Conservation (phyloP, 2,113 vertebrate genomes). For the Myanophis thanlyinensis region DNA sequence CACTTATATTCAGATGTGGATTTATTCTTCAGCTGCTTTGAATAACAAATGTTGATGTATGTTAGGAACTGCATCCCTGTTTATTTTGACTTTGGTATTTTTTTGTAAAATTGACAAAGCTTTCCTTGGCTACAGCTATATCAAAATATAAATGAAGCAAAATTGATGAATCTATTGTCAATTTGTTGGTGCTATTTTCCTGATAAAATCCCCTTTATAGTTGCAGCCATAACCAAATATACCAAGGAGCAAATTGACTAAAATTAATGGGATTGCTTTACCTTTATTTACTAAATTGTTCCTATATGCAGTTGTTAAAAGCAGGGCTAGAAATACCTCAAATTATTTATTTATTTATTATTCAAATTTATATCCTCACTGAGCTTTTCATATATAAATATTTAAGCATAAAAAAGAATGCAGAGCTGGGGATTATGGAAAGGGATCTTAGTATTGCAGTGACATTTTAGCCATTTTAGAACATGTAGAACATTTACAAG, state of each 20-base stretch:
- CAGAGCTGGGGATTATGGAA: neutral
- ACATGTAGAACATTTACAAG: neutral
- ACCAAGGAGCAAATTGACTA: neutral
- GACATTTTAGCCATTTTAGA: neutral
- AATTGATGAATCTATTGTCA: neutral
- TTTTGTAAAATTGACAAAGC: neutral
- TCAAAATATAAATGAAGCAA: neutral
- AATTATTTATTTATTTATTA: too few species aligned
- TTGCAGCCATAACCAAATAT: neutral
- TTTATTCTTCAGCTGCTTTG: neutral
- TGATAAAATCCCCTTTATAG: neutral
- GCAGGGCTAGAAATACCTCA: neutral
- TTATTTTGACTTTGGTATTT: neutral
- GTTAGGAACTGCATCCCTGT: neutral
- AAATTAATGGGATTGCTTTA: neutral
- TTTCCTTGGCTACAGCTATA: neutral
- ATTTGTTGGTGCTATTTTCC: neutral
- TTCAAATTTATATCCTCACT: too few species aligned
- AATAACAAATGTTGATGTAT: neutral
- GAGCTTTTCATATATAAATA: neutral
- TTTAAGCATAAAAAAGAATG: neutral
- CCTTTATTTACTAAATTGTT: neutral
- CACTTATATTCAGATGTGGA: neutral
- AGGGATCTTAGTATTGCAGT: neutral
- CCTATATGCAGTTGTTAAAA: neutral